A percentile compares a stretch with the other conserved stretches of the same genome.
These are phyloP conservation scores for Lochmaea capreae DNA, from an alignment of 2,888 invertebrate genomes.

Conservation along the genomic window DNA sequence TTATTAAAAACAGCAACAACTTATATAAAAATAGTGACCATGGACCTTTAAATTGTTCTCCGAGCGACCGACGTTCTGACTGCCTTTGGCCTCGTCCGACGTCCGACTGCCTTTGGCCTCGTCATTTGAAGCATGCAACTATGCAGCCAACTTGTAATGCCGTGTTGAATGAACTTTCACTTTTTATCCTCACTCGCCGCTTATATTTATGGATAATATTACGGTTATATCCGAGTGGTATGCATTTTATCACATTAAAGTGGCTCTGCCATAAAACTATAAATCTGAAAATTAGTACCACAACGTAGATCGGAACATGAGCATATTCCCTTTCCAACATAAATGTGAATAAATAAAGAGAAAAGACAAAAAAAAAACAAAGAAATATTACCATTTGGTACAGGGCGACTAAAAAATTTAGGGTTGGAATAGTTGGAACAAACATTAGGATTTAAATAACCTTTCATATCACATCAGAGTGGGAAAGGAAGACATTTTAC, in stretches of 20 bases:
- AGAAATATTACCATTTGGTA: no score
- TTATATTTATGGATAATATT: background rate
- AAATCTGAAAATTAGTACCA: background rate
- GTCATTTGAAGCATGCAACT: constrained; percentile 11
- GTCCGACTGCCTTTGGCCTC: constrained; percentile 3
- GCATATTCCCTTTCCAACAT: background rate
- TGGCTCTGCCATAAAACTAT: background rate
- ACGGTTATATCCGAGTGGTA: background rate
- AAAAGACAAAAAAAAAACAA: background rate
- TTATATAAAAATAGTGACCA: background rate
- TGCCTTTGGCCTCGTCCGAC: no score
- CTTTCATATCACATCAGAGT: no score
- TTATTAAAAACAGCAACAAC: no score
- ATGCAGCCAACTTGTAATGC: constrained; percentile 19
- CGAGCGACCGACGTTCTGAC: no score
- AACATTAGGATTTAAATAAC: no score
- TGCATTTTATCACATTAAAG: constrained; percentile 3
- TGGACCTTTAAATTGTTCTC: background rate
- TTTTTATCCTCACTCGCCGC: constrained; percentile 14
- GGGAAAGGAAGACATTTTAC: no score
- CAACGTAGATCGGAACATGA: background rate
- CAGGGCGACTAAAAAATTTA: no score
- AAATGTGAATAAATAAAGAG: background rate
- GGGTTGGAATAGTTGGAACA: no score
- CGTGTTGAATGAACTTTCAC: constrained; percentile 23